A percentile compares a stretch with the other conserved stretches of the same genome.
phyloP scores from a whole-genome alignment of 2,797 vertebrate species.

The Melanotaenia maccullochi region DNA sequence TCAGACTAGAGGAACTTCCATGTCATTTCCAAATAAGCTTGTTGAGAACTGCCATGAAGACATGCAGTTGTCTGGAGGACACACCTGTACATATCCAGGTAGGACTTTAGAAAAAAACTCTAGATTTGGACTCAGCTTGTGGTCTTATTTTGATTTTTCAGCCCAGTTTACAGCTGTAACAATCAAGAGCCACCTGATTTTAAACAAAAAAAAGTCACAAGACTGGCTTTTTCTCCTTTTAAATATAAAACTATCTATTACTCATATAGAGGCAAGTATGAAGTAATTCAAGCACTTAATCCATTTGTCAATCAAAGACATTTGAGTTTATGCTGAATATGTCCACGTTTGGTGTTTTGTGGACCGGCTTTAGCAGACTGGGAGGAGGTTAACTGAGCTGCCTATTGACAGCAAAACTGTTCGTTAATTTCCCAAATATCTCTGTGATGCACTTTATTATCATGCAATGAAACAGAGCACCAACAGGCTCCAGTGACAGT shows the following conservation, averaged over 20 bases:
- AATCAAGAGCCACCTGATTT: too few relatives aligned
- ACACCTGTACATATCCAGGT: too few relatives aligned
- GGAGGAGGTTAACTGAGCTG: not conserved
- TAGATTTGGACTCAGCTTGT: not conserved
- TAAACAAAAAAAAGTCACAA: too few relatives aligned
- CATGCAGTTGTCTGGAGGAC: too few relatives aligned
- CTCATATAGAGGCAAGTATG: not conserved
- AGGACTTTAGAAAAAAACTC: too few relatives aligned
- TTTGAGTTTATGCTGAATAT: not conserved
- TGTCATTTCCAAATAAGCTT: not conserved
- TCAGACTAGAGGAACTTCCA: not conserved
- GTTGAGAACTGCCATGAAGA: not conserved
- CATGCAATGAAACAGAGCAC: not conserved
- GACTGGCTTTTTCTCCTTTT: too few relatives aligned
- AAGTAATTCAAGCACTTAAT: too few relatives aligned
- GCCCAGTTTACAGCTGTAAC: not conserved
- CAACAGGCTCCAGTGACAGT: not conserved
- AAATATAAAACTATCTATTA: not conserved
- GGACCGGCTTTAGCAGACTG: too few relatives aligned
- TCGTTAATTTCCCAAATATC: not conserved
- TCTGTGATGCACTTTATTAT: not conserved
- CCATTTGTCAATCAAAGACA: too few relatives aligned
- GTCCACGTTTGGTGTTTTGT: not conserved
- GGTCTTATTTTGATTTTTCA: not conserved
- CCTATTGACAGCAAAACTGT: constrained; percentile 1